A percentile compares a stretch with the other conserved stretches of the same genome.
phyloP scores from a whole-genome alignment of 2,113 vertebrate genomes.

The Mandrillus leucophaeus region DNA sequence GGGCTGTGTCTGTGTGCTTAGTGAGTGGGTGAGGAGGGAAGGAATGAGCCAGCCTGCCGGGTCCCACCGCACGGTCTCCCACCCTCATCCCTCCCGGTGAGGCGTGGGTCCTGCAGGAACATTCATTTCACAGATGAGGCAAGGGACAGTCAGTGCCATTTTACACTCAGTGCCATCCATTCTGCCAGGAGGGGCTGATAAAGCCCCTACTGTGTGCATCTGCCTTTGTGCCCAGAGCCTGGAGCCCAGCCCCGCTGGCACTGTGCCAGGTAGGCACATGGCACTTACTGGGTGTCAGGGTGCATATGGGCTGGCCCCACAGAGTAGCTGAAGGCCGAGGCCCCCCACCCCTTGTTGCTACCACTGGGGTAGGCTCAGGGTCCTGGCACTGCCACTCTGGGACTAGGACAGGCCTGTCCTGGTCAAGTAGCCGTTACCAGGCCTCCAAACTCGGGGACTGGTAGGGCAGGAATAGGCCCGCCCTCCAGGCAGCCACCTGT shows the following conservation, averaged over 20 bases:
- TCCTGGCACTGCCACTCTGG: not conserved
- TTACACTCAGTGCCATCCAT: rapidly evolving
- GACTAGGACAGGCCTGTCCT: not conserved
- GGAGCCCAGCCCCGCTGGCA: not conserved
- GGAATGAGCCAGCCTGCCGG: rapidly evolving
- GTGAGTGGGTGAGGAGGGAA: rapidly evolving
- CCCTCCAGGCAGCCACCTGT: rapidly evolving
- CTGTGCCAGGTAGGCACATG: no score
- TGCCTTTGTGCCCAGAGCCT: not conserved
- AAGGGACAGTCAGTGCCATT: rapidly evolving
- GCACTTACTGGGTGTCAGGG: not conserved
- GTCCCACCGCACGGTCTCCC: rapidly evolving
- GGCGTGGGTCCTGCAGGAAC: rapidly evolving
- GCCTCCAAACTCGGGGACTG: not conserved
- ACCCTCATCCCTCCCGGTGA: rapidly evolving
- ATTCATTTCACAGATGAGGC: not conserved
- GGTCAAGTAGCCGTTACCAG: not conserved
- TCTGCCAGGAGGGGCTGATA: not conserved
- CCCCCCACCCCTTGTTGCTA: rapidly evolving
- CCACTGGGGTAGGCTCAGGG: not conserved
- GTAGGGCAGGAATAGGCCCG: not conserved
- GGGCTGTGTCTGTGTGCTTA: not conserved
- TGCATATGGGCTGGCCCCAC: not conserved
- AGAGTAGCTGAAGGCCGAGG: not conserved
- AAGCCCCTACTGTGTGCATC: not conserved